phyloP scores from a whole-genome alignment of 2,888 invertebrate genomes.

The Ophonus ardosiacus region DNA sequence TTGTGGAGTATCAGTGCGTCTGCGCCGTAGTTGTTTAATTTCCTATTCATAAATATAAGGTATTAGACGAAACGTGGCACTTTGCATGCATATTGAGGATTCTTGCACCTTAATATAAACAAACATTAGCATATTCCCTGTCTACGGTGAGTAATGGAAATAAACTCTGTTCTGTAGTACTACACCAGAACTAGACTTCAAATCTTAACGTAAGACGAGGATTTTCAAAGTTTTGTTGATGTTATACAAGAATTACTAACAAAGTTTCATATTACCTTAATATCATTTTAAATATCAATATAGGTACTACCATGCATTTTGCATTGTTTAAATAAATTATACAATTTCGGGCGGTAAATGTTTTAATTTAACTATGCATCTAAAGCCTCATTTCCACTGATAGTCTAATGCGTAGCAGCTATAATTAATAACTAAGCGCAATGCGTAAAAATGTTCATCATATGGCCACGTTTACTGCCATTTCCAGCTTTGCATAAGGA shows the following conservation, averaged over 20 bases:
- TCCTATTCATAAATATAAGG: constrained; percentile 69
- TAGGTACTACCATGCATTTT: neutral
- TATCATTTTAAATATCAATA: neutral
- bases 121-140: constrained; percentile 68
- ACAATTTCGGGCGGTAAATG: neutral
- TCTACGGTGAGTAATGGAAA: constrained; percentile 60
- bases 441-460: too few relatives aligned
- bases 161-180: constrained; percentile 21
- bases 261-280: neutral
- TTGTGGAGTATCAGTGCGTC: neutral
- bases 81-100: constrained; percentile 70
- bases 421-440: too few relatives aligned
- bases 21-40: constrained; percentile 65
- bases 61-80: constrained; percentile 68
- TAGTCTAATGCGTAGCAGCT: too few relatives aligned
- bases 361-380: too few relatives aligned
- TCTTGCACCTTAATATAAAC: constrained; percentile 69
- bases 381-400: too few relatives aligned
- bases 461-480: too few relatives aligned
- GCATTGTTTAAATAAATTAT: neutral
- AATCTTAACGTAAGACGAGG: neutral
- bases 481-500: too few relatives aligned
- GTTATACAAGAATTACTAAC: neutral
- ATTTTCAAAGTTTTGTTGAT: neutral
- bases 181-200: constrained; percentile 1